These are phyloP conservation scores for Papilio helenus DNA, from an alignment of 1,140 invertebrate species.

Conservation along the genomic window DNA sequence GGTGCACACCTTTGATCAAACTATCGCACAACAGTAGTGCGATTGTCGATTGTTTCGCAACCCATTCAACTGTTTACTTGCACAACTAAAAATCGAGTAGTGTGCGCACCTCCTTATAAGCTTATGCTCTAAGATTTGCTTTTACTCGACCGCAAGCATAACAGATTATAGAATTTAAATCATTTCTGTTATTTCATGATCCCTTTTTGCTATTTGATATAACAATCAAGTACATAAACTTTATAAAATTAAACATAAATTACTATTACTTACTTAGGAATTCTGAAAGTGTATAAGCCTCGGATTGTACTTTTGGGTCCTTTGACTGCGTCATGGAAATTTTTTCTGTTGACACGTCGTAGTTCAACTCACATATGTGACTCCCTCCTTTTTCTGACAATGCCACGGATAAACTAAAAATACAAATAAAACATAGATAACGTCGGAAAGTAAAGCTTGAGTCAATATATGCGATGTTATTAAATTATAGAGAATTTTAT, in stretches of 20 bases:
- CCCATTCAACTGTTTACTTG: no score
- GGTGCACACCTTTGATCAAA: no score
- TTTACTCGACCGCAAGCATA: no score
- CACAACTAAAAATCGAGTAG: no score
- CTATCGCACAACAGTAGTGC: no score
- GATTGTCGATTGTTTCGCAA: no score
- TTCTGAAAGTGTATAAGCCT: neutral
- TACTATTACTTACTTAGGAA: neutral
- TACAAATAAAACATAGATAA: neutral
- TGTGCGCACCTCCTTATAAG: no score
- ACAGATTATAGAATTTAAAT: no score
- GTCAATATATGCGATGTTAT: no score
- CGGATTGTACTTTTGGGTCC: neutral
- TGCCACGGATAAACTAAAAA: constrained; percentile 5
- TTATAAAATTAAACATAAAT: neutral
- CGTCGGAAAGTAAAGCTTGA: neutral
- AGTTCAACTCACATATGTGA: neutral
- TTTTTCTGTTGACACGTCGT: neutral
- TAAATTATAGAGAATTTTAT: no score
- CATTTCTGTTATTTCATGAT: no score
- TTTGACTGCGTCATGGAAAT: neutral
- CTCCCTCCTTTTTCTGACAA: neutral
- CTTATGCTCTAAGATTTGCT: no score
- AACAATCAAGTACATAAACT: neutral
- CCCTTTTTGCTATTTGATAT: neutral